Evolutionary conservation across 2,113 vertebrate genomes (phyloP).

Genomic region (Neotragus pygmaeus): DNA sequence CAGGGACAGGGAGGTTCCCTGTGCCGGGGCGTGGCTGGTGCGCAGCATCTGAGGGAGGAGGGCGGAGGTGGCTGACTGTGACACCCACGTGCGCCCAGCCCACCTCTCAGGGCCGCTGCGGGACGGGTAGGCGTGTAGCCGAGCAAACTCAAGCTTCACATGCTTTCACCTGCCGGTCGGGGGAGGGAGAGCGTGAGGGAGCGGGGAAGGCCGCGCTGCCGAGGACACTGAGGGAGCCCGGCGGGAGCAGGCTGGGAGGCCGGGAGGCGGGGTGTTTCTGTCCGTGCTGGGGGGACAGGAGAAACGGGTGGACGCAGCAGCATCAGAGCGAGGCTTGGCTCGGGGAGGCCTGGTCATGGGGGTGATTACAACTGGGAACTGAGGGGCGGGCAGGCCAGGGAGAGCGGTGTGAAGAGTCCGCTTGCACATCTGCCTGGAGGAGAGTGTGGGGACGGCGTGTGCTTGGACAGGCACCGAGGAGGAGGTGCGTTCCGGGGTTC

Average conservation of each 20-base stretch:
- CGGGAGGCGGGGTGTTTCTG: neutral
- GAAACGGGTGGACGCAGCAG: fast-evolving
- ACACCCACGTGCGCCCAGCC: neutral
- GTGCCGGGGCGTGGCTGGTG: neutral
- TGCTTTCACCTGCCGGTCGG: neutral
- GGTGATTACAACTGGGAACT: neutral
- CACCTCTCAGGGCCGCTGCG: fast-evolving
- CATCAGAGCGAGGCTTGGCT: neutral
- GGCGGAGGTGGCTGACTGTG: fast-evolving
- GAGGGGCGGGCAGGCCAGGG: neutral
- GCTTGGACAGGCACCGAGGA: neutral
- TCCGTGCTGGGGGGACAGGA: neutral
- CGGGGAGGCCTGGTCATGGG: neutral
- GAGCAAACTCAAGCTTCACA: neutral
- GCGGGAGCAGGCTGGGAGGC: fast-evolving
- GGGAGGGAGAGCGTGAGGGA: neutral
- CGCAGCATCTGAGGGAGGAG: neutral
- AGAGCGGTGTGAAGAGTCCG: neutral
- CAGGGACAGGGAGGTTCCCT: neutral
- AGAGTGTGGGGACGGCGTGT: fast-evolving
- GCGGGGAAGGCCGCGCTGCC: too few relatives aligned
- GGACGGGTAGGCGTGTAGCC: neutral
- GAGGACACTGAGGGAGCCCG: neutral
- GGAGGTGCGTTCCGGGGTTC: neutral
- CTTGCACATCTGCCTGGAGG: too few relatives aligned